Conservation (phyloP, 2,888 invertebrate species). For the Flexamia atlantica region DNA sequence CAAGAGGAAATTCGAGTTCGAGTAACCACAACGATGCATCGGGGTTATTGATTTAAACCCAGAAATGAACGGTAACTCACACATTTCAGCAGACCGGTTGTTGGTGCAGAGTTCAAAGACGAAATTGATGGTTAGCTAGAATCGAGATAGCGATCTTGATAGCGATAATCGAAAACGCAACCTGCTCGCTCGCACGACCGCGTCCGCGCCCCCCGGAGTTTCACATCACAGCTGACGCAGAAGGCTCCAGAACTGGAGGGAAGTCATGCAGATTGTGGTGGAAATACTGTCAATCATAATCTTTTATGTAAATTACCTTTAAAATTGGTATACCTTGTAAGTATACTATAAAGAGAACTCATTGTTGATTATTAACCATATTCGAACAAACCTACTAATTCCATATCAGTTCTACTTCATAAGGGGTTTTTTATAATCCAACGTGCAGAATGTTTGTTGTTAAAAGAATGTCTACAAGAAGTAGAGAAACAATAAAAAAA, state of each 20-base stretch:
- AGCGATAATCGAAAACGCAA: conserved; percentile 10
- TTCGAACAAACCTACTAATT: too few species aligned
- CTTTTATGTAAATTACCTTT: too few species aligned
- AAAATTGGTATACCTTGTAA: too few species aligned
- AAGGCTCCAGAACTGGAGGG: not conserved
- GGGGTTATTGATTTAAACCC: not conserved
- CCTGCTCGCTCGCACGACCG: conserved; percentile 6
- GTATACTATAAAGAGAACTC: too few species aligned
- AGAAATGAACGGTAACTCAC: not conserved
- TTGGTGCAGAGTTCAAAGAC: not conserved
- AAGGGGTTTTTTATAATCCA: too few species aligned
- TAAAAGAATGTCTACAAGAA: too few species aligned
- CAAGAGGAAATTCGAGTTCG: conserved; percentile 18
- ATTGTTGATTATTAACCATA: too few species aligned
- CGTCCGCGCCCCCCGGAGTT: not conserved
- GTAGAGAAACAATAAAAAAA: too few species aligned
- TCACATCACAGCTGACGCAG: not conserved
- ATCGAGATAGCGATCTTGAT: conserved; percentile 11
- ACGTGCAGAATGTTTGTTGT: too few species aligned
- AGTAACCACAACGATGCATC: not conserved
- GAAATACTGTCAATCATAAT: too few species aligned
- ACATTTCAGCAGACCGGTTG: not conserved
- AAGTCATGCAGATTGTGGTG: too few species aligned
- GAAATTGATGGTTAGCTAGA: not conserved
- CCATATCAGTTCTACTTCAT: too few species aligned